These are phyloP conservation scores for Myrmecobius fasciatus DNA, from an alignment of 2,113 vertebrate genomes.

Conservation along the genomic window DNA sequence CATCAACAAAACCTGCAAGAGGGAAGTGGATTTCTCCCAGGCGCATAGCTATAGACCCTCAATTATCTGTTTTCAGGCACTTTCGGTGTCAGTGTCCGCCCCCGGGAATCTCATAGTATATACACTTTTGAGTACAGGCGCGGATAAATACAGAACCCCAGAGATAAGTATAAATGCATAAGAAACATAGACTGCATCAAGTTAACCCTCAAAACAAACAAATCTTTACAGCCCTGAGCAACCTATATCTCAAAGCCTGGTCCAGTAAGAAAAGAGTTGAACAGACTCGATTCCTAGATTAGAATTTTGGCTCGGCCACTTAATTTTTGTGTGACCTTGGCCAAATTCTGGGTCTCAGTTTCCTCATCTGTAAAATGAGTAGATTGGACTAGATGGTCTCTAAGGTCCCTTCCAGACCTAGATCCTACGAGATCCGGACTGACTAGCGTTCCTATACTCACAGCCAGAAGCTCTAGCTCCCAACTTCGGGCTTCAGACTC, in stretches of 20 bases:
- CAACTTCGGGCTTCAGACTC: conserved; percentile 50
- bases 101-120: not conserved
- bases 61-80: not conserved
- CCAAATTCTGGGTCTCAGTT: not conserved
- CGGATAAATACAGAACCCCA: not conserved
- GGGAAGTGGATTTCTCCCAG: not conserved
- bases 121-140: not conserved
- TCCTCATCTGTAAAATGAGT: not conserved
- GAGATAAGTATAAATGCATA: not conserved
- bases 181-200: not conserved
- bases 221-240: not conserved
- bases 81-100: not conserved
- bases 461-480: conserved; percentile 18
- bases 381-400: not conserved
- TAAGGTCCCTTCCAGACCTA: not conserved
- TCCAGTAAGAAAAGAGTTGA: not conserved
- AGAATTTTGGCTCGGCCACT: not conserved
- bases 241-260: not conserved
- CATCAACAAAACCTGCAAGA: not conserved
- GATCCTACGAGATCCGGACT: not conserved
- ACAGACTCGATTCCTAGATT: not conserved
- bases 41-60: not conserved
- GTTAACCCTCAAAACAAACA: not conserved
- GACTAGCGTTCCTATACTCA: not conserved
- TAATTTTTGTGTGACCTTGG: not conserved